Evolutionary conservation across 2,113 vertebrate genomes (phyloP).

Genomic region (Anser cygnoides): DNA sequence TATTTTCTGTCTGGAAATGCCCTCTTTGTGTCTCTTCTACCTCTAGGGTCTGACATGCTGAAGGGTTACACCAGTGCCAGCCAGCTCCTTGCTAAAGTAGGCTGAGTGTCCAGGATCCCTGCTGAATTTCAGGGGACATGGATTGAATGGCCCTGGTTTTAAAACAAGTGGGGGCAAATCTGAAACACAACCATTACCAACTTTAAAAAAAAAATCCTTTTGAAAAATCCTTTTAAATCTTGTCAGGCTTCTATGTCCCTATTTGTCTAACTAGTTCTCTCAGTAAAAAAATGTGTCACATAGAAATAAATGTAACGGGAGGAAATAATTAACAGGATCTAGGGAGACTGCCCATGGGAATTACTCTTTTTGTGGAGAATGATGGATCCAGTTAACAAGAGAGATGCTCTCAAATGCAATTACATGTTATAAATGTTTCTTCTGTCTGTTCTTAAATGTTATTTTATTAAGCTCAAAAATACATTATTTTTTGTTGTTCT

Average conservation of each 20-base stretch:
- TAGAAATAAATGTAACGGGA: not conserved
- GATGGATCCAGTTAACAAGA: not conserved
- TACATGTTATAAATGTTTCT: not conserved
- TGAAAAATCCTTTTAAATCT: not conserved
- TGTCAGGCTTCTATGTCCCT: not conserved
- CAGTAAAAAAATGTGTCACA: not conserved
- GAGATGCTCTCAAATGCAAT: not conserved
- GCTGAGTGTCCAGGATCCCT: not conserved
- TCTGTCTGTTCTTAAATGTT: not conserved
- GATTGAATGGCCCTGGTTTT: not conserved
- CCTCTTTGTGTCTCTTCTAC: not conserved
- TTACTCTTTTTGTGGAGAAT: not conserved
- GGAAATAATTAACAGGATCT: not conserved
- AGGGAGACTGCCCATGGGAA: not conserved
- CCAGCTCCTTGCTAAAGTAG: not conserved
- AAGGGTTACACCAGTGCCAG: not conserved
- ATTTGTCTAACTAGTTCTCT: not conserved
- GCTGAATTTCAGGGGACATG: not conserved
- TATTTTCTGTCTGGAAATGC: not conserved
- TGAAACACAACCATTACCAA: not conserved
- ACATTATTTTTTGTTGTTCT: not conserved
- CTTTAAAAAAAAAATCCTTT: not conserved
- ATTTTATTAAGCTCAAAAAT: not conserved
- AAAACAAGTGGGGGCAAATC: not conserved
- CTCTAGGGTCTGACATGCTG: not conserved